Evolutionary conservation across 2,888 invertebrate genomes (phyloP), one percentile per base, ranked within the genome.

Genomic region (Emmelina monodactyla): DNA sequence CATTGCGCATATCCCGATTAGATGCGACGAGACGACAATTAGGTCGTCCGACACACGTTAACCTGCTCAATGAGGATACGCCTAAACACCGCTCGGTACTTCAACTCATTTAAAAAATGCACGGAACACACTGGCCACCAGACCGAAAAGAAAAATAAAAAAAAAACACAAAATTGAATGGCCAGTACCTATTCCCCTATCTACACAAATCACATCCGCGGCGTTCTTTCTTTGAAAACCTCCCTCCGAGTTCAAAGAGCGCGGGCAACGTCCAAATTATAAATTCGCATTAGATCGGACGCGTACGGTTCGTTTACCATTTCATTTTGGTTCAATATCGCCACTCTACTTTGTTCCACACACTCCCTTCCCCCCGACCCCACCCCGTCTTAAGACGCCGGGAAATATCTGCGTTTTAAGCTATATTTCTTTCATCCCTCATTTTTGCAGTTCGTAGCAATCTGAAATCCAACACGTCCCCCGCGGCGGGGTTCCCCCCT

Each of bases 391-490:
- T 72, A 79, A 78, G 78, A 78, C 73, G 78, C 71, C 78, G 75
- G 73, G 75, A 78, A 79, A 78, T 79, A 80, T 81, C 80, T 80
- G 79, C 80, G 81, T 81, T 80, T 81, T 81, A 81, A 80, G 81
- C 80, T 81, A 81, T 81, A 81, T 81, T 81, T 81, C 81, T 81
- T 81, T 81, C 81, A 81, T 81, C 81, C 81, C 81, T 81, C 81
- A 81, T 81, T 81, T 81, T 81, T 81, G 81, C 80, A 81, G 81
- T 80, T 79, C 78, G 80, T 78, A 80, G 81, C 80, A 80, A 81
- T 81, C 81, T 80, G 79, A 76, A 79, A 78, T 75, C 80, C 79
- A 76, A 76, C 76, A 78, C 80, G 78, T 75, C 80, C 73, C 78
- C 76, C 72, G 69, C 70, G 60, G 72, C n/a, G n/a, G 69, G 73